These are phyloP conservation scores for Desoria tigrina DNA, from an alignment of 2,888 invertebrate genomes.

Conservation along the genomic window DNA sequence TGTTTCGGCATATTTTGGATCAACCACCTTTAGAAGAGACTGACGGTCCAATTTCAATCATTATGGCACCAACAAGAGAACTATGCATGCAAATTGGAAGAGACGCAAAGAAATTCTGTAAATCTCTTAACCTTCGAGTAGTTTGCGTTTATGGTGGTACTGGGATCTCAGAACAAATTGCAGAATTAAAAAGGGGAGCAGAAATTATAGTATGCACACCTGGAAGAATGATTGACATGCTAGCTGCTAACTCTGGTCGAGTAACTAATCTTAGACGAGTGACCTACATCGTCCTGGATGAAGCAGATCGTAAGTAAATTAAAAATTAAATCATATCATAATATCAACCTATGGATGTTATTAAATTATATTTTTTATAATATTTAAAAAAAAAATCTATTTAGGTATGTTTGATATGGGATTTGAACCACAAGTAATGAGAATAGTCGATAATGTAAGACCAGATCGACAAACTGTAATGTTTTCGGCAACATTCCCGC, in stretches of 20 bases:
- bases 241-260: conserved; percentile 91
- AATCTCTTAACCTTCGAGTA: conserved; percentile 77
- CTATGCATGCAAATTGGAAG: conserved; percentile 98
- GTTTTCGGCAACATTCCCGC: conserved; percentile 98
- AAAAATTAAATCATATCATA: neutral
- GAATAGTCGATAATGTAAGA: conserved; percentile 94
- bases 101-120: conserved; percentile 93
- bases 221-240: conserved; percentile 99
- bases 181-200: conserved; percentile 91
- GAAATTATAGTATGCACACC: conserved; percentile 99
- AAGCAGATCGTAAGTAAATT: conserved; percentile 88
- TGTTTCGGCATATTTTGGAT: conserved; percentile 95
- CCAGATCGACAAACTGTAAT: conserved; percentile 97
- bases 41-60: conserved; percentile 94
- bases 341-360: neutral
- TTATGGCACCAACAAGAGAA: conserved; percentile 98
- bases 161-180: conserved; percentile 93
- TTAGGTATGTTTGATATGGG: conserved; percentile 87
- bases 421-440: conserved; percentile 97
- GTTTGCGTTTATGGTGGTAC: conserved; percentile 99
- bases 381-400: neutral
- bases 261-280: conserved; percentile 96
- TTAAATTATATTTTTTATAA: neutral
- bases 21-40: conserved; percentile 91
- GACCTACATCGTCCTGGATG: conserved; percentile 96